Evolutionary conservation across 2,797 vertebrate species (phyloP).

Genomic region (Podarcis siculus): DNA sequence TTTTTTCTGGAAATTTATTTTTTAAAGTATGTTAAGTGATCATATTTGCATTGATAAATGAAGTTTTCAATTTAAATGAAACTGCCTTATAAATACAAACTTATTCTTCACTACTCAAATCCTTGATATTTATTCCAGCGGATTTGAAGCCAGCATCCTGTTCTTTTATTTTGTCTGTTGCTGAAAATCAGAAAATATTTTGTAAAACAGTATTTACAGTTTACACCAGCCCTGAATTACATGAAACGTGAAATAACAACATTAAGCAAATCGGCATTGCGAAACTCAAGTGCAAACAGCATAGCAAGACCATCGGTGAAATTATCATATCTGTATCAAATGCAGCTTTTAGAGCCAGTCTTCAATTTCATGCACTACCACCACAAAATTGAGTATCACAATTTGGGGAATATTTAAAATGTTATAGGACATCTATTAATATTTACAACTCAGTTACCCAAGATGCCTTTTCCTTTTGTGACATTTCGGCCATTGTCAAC

Average conservation of each 20-base stretch:
- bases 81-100: not conserved
- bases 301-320: not conserved
- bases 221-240: not conserved
- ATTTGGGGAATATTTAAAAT: not conserved
- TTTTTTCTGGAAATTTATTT: not conserved
- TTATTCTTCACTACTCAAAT: not conserved
- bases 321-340: not conserved
- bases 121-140: not conserved
- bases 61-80: not conserved
- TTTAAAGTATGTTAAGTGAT: not conserved
- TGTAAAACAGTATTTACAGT: not conserved
- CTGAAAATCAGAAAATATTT: not conserved
- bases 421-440: not conserved
- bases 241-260: not conserved
- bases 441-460: not conserved
- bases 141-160: not conserved
- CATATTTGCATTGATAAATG: not conserved
- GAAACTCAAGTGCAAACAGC: not conserved
- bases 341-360: not conserved
- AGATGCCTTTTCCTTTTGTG: not conserved
- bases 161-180: not conserved
- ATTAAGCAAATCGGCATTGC: not conserved
- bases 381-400: not conserved
- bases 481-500: not conserved
- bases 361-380: not conserved